Base-by-base conservation (phyloP, 2,113 vertebrate genomes). In the Albula goreensis region DNA sequence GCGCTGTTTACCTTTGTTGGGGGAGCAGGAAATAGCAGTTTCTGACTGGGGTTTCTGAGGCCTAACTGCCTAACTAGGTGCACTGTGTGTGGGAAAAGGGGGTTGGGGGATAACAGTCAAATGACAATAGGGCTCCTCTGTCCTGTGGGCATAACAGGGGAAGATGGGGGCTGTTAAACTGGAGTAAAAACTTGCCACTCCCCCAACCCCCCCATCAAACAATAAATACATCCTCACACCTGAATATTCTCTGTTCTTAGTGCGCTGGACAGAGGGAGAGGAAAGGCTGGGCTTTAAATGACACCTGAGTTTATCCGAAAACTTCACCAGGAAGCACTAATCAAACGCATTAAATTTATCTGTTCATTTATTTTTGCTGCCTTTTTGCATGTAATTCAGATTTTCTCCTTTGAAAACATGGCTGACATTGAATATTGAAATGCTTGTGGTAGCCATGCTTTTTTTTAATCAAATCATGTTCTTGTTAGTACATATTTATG, bases 11-110 rank as follows among this genome's bases (percentile, higher is more conserved):
- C 89, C 87, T 90, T 87, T 70, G 13, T 87, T 70, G 13, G 10
- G 25, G 83, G 41, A 86, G 88, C 90, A 95, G 93, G 93, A 95
- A 93, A 89, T 88, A 86, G 83, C 92, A 90, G 92, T 90, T 91
- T 91, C 89, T 86, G 86, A 84, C 50, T 17, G 31, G 6, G 57
- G 85, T 60, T 74, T 79, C 78, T 78, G 80, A 50, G 87, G 89
- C 84, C 52, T 79, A 56, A 80, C 77, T 77, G n/a, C 31, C 31
- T 41, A 41, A 41, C 31, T 41, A 15, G 52, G 86, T 8, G 17
- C 41, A 80, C 2, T 52, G 50, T 41, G 66, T 22, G 41, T 50
- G 80, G 85, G 85, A 82, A n/a, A 63, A 17, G n/a, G 8, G 50
- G 56, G n/a, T 12, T 13, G 31, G n/a, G 52, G 53, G 78, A 13